Evolutionary conservation across 2,797 vertebrate genomes (phyloP).

Genomic region (Prunella strophiata): DNA sequence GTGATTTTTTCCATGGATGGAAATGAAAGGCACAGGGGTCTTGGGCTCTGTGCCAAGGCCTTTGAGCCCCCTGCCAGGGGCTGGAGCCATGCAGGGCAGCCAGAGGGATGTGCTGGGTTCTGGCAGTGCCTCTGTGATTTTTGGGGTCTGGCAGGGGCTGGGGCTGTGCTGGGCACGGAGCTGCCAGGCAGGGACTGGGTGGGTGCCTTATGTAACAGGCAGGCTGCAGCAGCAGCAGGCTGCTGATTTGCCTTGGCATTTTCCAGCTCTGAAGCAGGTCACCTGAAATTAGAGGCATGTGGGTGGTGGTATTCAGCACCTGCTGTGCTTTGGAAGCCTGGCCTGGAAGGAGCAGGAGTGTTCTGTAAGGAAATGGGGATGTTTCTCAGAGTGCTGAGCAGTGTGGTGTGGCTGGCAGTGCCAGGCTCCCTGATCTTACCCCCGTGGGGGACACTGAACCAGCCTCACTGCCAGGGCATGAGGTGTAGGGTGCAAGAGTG

Average conservation of each 20-base stretch:
- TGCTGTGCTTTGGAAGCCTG: neutral
- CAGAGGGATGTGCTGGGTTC: no score
- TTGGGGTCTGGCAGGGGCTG: neutral
- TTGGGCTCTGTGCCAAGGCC: no score
- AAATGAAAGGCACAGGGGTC: no score
- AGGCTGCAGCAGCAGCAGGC: neutral
- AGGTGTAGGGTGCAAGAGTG: neutral
- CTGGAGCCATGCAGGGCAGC: no score
- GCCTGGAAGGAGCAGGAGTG: neutral
- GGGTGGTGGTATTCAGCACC: slow-evolving; percentile 31
- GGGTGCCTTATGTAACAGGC: neutral
- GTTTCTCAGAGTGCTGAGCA: neutral
- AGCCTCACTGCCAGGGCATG: neutral
- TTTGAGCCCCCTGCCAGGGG: no score
- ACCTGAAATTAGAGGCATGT: slow-evolving; percentile 38
- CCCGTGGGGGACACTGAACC: fast-evolving
- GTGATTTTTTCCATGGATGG: no score
- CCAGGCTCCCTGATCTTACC: neutral
- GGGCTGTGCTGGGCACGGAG: neutral
- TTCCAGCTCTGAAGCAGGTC: slow-evolving; percentile 45
- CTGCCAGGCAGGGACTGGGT: fast-evolving
- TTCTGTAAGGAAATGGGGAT: neutral
- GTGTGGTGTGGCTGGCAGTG: neutral
- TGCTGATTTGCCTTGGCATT: slow-evolving; percentile 17
- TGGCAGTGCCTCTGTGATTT: neutral